Conservation (phyloP, 2,113 vertebrate species). For the Pteruthius melanotis region DNA sequence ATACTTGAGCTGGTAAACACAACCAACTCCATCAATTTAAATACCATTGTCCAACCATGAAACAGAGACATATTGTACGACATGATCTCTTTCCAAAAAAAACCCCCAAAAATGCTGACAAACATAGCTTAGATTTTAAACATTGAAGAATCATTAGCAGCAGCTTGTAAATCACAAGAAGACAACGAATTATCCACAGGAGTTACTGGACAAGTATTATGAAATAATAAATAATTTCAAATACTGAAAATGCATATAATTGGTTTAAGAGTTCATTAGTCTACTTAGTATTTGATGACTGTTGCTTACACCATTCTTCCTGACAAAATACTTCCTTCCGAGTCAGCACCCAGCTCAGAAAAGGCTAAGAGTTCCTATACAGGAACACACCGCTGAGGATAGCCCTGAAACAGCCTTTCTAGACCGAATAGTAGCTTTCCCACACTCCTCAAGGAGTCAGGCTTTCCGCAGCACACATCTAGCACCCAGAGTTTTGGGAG, state of each 20-base stretch:
- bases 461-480: not conserved
- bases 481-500: not conserved
- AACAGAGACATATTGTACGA: not conserved
- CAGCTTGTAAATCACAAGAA: not conserved
- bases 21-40: not conserved
- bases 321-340: not conserved
- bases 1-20: not conserved
- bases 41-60: not conserved
- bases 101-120: rapidly evolving
- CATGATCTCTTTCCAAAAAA: not conserved
- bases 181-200: not conserved
- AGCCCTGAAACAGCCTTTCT: not conserved
- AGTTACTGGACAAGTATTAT: not conserved
- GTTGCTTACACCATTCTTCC: not conserved
- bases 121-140: not conserved
- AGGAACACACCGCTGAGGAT: not conserved
- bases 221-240: not conserved
- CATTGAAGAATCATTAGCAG: not conserved
- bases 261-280: not conserved
- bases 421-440: not conserved
- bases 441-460: not conserved
- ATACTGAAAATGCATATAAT: not conserved
- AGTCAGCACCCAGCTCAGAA: not conserved
- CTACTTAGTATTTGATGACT: not conserved
- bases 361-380: not conserved